Evolutionary conservation across 2,113 vertebrate genomes (phyloP).

Genomic region (Grantiella picta): DNA sequence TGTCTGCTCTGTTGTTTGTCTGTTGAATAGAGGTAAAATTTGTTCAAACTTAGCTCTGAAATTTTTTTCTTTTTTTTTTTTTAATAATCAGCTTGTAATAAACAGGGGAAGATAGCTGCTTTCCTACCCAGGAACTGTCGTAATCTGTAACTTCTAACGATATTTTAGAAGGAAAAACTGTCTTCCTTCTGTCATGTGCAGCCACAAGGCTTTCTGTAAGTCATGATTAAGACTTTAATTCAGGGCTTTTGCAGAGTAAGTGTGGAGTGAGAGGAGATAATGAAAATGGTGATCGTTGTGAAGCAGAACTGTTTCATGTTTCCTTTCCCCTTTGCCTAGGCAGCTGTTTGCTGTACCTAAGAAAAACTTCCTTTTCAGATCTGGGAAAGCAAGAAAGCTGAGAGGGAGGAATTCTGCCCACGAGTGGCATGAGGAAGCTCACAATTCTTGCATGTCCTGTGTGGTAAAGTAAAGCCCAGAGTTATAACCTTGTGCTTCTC

Average conservation of each 20-base stretch:
- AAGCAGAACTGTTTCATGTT: not conserved
- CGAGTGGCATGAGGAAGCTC: not conserved
- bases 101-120: not conserved
- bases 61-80: not conserved
- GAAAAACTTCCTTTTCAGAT: not conserved
- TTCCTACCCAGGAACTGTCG: not conserved
- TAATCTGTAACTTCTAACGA: conserved; percentile 6
- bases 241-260: not conserved
- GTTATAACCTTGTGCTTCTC: not conserved
- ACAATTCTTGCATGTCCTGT: not conserved
- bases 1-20: not conserved
- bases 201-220: conserved; percentile 51
- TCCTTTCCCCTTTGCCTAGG: not conserved
- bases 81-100: conserved; percentile 16
- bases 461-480: not conserved
- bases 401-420: not conserved
- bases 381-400: not conserved
- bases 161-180: not conserved
- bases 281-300: not conserved
- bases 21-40: not conserved
- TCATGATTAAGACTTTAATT: conserved; percentile 38
- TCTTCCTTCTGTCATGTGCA: conserved; percentile 35
- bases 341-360: not conserved
- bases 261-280: conserved; percentile 20
- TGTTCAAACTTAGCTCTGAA: conserved; percentile 17